Evolutionary conservation across 2,888 invertebrate genomes (phyloP), one percentile per base, ranked within the genome.

Genomic region (Orthosia incerta): DNA sequence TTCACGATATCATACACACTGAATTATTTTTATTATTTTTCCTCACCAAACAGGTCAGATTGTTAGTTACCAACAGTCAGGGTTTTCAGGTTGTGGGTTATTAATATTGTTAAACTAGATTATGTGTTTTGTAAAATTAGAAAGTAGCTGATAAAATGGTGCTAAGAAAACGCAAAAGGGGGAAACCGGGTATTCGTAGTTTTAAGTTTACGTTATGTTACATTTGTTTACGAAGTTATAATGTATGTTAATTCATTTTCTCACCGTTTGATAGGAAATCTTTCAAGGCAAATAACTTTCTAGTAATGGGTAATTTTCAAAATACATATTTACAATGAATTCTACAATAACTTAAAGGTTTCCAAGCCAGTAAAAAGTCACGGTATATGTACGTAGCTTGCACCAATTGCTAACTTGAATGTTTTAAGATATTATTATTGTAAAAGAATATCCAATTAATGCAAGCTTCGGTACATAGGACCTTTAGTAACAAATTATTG

Each of bases 121-220:
- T 69, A 57, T n/a, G 1, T 64, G 12, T 53, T 63, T 50, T 64
- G 39, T 82, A 64, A 48, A 71, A 31, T 51, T 66, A 74, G 7
- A 81, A 61, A 78, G 79, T 88, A 90, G 95, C 95, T 95, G 95
- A 95, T 87, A 80, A 82, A 78, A 87, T 92, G 95, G 95, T 95
- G 95, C 95, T 95, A 92, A 90, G 74, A 83, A 87, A 89, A 87
- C 90, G 89, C 89, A 89, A 89, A 85, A 70, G 75, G 87, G 90
- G 89, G 84, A 90, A 89, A 86, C 86, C 90, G 90, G 92, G 92
- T 91, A 91, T 72, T 66, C n/a, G 3, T 79, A 79, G 62, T 20
- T 61, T 74, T 83, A 84, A 76, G 67, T 67, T 55, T 59, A 23
- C 2, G 1, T 53, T 51, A 26, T 3, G 2, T 56, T 75, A 39